Conservation (phyloP, 2,797 vertebrate genomes). For the Neomorphus geoffroyi region DNA sequence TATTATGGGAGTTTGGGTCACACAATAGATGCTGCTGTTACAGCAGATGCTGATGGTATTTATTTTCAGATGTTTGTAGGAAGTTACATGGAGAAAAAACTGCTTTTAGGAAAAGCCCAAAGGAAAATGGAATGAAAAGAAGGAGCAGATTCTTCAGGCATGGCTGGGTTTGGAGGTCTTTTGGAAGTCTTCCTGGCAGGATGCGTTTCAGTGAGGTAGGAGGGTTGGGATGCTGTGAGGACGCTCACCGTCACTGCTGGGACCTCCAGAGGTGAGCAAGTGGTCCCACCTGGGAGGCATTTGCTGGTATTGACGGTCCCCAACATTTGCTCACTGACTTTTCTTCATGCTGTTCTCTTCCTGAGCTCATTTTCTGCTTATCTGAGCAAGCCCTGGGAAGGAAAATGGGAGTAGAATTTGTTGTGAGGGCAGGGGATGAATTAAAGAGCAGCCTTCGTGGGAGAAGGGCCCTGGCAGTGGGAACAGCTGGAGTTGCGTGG, state of each 20-base stretch:
- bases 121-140: background rate
- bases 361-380: background rate
- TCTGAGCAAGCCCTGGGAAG: slow-evolving; percentile 1
- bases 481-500: background rate
- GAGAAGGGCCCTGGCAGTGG: background rate
- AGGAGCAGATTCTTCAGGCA: background rate
- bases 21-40: background rate
- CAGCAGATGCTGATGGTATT: accelerated
- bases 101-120: background rate
- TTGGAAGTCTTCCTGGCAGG: background rate
- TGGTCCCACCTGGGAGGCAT: background rate
- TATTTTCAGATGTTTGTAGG: background rate
- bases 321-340: slow-evolving; percentile 6
- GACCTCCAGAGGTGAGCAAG: slow-evolving; percentile 48
- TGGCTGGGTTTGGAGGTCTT: background rate
- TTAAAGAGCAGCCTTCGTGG: background rate
- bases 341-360: background rate
- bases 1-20: background rate
- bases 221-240: background rate
- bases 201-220: accelerated
- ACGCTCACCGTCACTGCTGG: slow-evolving; percentile 44
- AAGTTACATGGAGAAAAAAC: background rate
- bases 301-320: slow-evolving; percentile 35
- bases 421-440: background rate
- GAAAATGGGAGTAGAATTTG: background rate